Percentiles rank a stretch among this genome's conserved stretches.
Conservation (phyloP, 2,113 vertebrate genomes). For the Choloepus hoffmanni region DNA sequence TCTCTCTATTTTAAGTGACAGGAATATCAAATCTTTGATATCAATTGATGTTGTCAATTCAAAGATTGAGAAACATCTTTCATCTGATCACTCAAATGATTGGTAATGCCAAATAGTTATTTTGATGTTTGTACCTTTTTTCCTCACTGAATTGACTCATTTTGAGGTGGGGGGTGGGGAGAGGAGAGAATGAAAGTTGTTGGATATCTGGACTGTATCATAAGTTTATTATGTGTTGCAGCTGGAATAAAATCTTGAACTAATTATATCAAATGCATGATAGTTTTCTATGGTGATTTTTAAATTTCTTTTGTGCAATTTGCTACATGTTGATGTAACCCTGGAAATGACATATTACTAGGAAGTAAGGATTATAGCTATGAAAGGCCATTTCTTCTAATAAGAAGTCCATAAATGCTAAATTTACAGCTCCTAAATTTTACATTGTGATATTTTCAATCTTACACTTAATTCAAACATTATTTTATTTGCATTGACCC, state of each 20-base stretch:
- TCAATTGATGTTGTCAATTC: constrained; percentile 4
- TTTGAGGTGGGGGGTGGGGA: background rate
- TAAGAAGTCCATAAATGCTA: background rate
- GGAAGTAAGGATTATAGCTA: background rate
- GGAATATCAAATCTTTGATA: background rate
- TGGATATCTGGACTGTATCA: background rate
- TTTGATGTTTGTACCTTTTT: background rate
- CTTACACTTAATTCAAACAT: background rate
- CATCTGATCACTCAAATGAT: background rate
- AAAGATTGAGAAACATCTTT: constrained; percentile 48
- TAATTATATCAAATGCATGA: constrained; percentile 12
- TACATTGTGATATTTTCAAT: background rate
- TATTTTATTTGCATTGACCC: constrained; percentile 9
- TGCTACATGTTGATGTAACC: background rate
- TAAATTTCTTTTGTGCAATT: background rate
- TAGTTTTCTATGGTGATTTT: background rate
- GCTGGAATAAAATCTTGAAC: background rate
- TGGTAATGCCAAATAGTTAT: background rate
- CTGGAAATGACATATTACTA: background rate
- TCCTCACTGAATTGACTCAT: background rate
- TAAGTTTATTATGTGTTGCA: background rate
- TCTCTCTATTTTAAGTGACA: constrained; percentile 53
- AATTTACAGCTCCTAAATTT: constrained; percentile 28
- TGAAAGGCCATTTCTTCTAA: background rate
- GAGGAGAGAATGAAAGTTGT: background rate